These are phyloP conservation scores for Phataginus tetradactyla DNA, from an alignment of 2,797 vertebrate genomes.

Conservation along the genomic window DNA sequence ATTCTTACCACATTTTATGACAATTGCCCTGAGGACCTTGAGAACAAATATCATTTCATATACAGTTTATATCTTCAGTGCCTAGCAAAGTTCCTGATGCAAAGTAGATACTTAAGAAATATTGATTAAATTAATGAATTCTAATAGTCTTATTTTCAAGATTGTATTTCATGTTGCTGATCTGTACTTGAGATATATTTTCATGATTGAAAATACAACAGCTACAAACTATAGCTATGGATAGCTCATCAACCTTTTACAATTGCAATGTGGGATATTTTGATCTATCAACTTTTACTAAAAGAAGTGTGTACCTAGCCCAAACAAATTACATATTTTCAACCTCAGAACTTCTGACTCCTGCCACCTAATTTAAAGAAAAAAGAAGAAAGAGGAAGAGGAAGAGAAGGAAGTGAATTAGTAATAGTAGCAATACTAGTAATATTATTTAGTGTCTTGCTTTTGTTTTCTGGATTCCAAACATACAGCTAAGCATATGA, in stretches of 20 bases:
- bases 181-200: background rate
- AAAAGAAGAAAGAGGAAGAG: background rate
- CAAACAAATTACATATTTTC: background rate
- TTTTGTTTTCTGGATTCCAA: constrained; percentile 54
- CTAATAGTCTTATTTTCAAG: background rate
- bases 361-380: background rate
- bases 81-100: background rate
- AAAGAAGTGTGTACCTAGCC: background rate
- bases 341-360: background rate
- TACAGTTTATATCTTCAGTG: background rate
- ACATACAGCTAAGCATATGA: background rate
- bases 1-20: background rate
- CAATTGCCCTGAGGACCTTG: background rate
- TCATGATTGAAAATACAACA: constrained; percentile 5
- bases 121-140: background rate
- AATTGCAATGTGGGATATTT: background rate
- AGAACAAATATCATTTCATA: background rate
- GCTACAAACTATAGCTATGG: background rate
- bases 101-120: background rate
- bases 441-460: background rate
- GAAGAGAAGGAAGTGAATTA: background rate
- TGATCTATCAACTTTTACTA: background rate
- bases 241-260: background rate
- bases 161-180: background rate
- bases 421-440: background rate